These are phyloP conservation scores for Ephydatia muelleri DNA, from an alignment of 37 sponge, comb jelly and placozoan species.

Conservation along the genomic window DNA sequence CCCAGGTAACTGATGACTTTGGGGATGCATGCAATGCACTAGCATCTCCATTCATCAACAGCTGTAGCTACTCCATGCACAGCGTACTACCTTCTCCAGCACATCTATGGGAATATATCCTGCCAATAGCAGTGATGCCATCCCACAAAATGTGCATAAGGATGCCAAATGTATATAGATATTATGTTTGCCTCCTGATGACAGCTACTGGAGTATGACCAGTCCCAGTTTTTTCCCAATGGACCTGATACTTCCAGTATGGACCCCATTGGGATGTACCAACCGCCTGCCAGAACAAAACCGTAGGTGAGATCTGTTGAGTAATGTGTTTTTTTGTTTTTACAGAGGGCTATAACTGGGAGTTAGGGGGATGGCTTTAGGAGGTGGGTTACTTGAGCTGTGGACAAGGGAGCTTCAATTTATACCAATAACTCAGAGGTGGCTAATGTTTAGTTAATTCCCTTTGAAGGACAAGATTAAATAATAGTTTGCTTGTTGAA, in stretches of 20 bases:
- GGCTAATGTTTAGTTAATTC: too few relatives aligned
- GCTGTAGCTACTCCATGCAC: conserved; percentile 71
- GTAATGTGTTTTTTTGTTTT: background rate
- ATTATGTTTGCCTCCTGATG: background rate
- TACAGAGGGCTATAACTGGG: background rate
- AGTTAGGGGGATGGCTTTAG: background rate
- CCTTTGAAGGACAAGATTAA: too few relatives aligned
- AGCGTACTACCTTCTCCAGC: conserved; percentile 57
- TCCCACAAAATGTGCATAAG: background rate
- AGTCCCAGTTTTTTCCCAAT: conserved; percentile 63
- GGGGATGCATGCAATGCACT: conserved; percentile 23
- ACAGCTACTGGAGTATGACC: conserved; percentile 71
- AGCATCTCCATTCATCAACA: conserved; percentile 71
- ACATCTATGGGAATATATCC: conserved; percentile 72
- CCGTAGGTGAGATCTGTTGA: background rate
- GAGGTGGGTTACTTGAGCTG: too few relatives aligned
- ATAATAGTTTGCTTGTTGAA: too few relatives aligned
- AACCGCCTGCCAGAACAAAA: conserved; percentile 55
- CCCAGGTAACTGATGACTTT: background rate
- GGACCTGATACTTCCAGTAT: conserved; percentile 36
- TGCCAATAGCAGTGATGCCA: conserved; percentile 20
- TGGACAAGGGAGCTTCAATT: too few relatives aligned
- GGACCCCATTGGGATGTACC: conserved; percentile 84
- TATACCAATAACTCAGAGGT: too few relatives aligned
- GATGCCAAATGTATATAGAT: background rate